Percentiles rank a stretch among this genome's conserved stretches.
These are phyloP conservation scores for Acrossocheilus wenchowensis DNA, from an alignment of 2,797 vertebrate genomes.

Conservation along the genomic window DNA sequence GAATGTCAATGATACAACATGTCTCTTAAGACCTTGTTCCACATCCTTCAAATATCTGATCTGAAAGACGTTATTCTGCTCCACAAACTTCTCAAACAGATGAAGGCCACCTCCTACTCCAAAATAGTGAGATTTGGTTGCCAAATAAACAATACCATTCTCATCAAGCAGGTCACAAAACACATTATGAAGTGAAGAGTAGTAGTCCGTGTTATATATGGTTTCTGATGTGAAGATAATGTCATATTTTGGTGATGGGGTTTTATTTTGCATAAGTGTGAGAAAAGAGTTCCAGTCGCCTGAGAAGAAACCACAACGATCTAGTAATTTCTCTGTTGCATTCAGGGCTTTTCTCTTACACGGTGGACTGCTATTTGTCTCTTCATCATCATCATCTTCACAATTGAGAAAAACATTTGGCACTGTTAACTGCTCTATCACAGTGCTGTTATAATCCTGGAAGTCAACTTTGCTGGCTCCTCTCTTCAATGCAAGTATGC, in stretches of 20 bases:
- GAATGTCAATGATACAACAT: conserved; percentile 84
- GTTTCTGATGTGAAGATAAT: conserved; percentile 95
- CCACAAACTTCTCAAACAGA: conserved; percentile 86
- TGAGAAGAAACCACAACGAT: conserved; percentile 87
- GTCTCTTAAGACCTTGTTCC: conserved; percentile 87
- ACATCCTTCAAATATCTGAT: conserved; percentile 77
- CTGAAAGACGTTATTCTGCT: conserved; percentile 82
- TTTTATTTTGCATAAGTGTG: conserved; percentile 73
- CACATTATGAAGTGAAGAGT: conserved; percentile 81
- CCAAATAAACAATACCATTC: conserved; percentile 84
- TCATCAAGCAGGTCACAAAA: conserved; percentile 80
- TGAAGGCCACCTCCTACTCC: conserved; percentile 89
- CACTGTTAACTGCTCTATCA: conserved; percentile 90
- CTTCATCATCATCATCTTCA: conserved; percentile 51
- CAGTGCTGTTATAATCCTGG: conserved; percentile 94
- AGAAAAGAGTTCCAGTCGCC: conserved; percentile 90
- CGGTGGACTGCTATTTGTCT: conserved; percentile 53
- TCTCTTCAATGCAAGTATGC: conserved; percentile 84
- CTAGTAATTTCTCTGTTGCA: conserved; percentile 51
- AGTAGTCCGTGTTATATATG: conserved; percentile 90
- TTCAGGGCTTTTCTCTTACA: conserved; percentile 69
- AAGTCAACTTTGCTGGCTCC: conserved; percentile 87
- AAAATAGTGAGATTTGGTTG: conserved; percentile 94
- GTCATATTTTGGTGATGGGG: conserved; percentile 81
- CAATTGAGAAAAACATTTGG: conserved; percentile 87